A percentile compares a stretch with the other conserved stretches of the same genome.
Conservation (phyloP, 1,140 invertebrate genomes). For the Carposina sasakii region DNA sequence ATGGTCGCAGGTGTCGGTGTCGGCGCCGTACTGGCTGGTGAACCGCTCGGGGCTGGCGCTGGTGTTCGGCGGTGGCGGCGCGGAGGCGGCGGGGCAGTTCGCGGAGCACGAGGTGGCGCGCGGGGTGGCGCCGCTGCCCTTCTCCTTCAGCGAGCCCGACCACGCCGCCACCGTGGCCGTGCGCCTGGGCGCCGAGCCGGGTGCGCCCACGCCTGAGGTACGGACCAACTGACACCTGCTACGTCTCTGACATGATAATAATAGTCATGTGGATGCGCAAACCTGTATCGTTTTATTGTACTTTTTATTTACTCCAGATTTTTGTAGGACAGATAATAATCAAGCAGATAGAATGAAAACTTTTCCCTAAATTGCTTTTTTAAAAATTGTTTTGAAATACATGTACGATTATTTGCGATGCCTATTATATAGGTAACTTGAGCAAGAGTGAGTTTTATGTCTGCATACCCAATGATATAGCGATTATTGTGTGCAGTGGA, state of each 20-base stretch:
- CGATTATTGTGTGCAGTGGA: conserved; percentile 84
- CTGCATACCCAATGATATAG: too few relatives aligned
- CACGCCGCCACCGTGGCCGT: conserved; percentile 77
- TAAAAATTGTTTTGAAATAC: too few relatives aligned
- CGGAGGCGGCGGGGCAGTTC: conserved; percentile 93
- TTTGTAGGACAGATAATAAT: too few relatives aligned
- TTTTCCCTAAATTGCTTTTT: too few relatives aligned
- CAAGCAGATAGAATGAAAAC: too few relatives aligned
- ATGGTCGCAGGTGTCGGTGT: conserved; percentile 80
- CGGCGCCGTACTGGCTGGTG: conserved; percentile 94
- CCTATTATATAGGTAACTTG: too few relatives aligned
- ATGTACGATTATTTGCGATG: too few relatives aligned
- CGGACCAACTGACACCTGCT: too few relatives aligned
- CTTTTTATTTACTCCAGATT: not conserved
- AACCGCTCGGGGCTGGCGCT: conserved; percentile 96
- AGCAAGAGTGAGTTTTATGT: too few relatives aligned
- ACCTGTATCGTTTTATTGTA: too few relatives aligned
- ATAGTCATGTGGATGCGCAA: too few relatives aligned
- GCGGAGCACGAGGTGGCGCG: conserved; percentile 95
- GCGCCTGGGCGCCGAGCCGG: conserved; percentile 82
- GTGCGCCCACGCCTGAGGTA: conserved; percentile 76
- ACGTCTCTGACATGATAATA: too few relatives aligned
- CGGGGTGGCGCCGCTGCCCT: conserved; percentile 93
- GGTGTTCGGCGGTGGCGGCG: conserved; percentile 94
- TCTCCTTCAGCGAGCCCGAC: conserved; percentile 93